Evolutionary conservation across 2,888 invertebrate genomes (phyloP), one percentile per base, ranked within the genome.

Genomic region (Pachydiplax longipennis): DNA sequence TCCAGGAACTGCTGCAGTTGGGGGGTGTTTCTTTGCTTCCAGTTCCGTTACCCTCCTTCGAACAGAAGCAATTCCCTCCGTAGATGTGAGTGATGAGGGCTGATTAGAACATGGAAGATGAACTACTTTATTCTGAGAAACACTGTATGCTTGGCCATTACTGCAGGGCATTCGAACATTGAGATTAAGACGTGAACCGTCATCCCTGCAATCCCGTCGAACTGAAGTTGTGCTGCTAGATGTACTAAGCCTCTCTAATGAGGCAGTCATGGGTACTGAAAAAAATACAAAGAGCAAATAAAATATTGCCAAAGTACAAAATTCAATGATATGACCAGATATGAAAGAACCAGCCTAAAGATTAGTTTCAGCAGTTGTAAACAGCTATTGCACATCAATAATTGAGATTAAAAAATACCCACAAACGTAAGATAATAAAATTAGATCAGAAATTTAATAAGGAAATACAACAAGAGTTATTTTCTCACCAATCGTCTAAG

Each of bases 41-140:
- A 97, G 95, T 93, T 97, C 97, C 93, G 95, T 96, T 80, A 97
- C 96, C 92, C 97, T 95, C 92, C 96, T 96, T 92, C 96, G 96
- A 91, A 97, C 97, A 40, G 96, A 96, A 40, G 95, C 95, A 83
- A 95, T 94, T 4, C 92, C 93, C 92, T 92, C 93, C 92, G 92
- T 91, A 90, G 91, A 15, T 22, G 81, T 48, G 37, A 83, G 90
- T 53, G 81, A 81, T 31, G 90, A 53, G 40, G 91, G 82, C 18
- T 58, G 82, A 81, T 37, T n/a, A 35, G 91, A 91, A 15, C 96
- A 96, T 92, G 97, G 97, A 92, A 98, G 95, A 92, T 98, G 96
- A 92, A 98, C 96, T 93, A 98, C 97, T 95, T 98, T 97, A 94
- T 98, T 98, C 92, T 98, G 98, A 82, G 98, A 98, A 48, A 98